Evolutionary conservation across 2,888 invertebrate species (phyloP).

Genomic region (Polyommatus icarus): DNA sequence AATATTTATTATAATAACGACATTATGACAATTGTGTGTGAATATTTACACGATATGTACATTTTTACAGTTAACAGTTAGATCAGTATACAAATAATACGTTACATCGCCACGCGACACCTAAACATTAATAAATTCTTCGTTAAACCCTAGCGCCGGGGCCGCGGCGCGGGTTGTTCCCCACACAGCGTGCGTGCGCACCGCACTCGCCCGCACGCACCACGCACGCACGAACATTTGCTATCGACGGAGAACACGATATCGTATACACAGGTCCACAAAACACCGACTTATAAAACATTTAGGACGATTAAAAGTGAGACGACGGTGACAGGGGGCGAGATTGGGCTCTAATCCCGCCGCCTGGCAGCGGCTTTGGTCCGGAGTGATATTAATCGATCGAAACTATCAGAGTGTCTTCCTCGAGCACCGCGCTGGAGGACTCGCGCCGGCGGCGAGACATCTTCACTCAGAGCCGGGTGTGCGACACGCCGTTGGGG

Average conservation of each 20-base stretch:
- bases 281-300: constrained; percentile 28
- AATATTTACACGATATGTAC: constrained; percentile 80
- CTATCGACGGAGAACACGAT: constrained; percentile 42
- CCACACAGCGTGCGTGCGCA: constrained; percentile 31
- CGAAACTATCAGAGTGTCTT: constrained; percentile 66
- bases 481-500: constrained; percentile 64
- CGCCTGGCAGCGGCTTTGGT: constrained; percentile 42
- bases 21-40: constrained; percentile 62
- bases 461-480: constrained; percentile 70
- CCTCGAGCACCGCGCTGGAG: constrained; percentile 55
- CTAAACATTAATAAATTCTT: constrained; percentile 76
- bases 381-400: constrained; percentile 55
- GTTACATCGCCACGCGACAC: constrained; percentile 65
- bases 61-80: constrained; percentile 60
- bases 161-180: constrained; percentile 34
- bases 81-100: constrained; percentile 64
- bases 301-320: constrained; percentile 26
- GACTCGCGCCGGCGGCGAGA: constrained; percentile 58
- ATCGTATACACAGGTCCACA: constrained; percentile 41
- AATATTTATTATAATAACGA: constrained; percentile 68
- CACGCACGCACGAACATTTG: background rate
- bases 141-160: constrained; percentile 67
- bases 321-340: constrained; percentile 45
- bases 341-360: constrained; percentile 62
- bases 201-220: constrained; percentile 38